These are phyloP conservation scores for Trichogramma pretiosum DNA, from an alignment of 1,140 invertebrate genomes.

Conservation along the genomic window DNA sequence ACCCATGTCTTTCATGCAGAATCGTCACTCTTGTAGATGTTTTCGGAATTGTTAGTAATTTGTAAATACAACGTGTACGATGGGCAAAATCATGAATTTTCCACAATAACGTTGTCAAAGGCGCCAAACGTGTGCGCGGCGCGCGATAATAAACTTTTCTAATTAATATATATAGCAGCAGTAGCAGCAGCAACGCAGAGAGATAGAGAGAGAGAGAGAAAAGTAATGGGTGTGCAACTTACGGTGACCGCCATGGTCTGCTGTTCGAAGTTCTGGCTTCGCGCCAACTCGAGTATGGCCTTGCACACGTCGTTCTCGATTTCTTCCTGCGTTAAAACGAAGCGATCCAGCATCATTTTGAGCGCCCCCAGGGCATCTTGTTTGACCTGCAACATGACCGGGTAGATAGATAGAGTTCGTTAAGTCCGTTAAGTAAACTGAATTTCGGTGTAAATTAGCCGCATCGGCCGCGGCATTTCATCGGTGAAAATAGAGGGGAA, in stretches of 20 bases:
- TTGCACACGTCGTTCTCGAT: conserved; percentile 55
- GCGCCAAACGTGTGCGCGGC: too few relatives aligned
- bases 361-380: conserved; percentile 56
- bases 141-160: too few relatives aligned
- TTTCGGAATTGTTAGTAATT: too few relatives aligned
- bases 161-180: too few relatives aligned
- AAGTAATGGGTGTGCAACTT: conserved; percentile 36
- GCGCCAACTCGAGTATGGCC: conserved; percentile 33
- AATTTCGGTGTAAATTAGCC: conserved; percentile 1
- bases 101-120: too few relatives aligned
- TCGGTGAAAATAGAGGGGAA: too few relatives aligned
- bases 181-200: too few relatives aligned
- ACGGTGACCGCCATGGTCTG: conserved; percentile 40
- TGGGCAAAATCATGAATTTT: too few relatives aligned
- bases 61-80: too few relatives aligned
- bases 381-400: conserved; percentile 53
- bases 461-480: too few relatives aligned
- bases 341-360: conserved; percentile 53
- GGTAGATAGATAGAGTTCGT: too few relatives aligned
- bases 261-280: conserved; percentile 43
- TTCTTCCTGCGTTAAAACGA: conserved; percentile 49
- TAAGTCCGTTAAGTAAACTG: conserved; percentile 7
- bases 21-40: too few relatives aligned
- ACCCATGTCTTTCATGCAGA: conserved; percentile 85
- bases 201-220: background rate